Base-by-base conservation (phyloP, 2,888 invertebrate species). In the Coremacera marginata region DNA sequence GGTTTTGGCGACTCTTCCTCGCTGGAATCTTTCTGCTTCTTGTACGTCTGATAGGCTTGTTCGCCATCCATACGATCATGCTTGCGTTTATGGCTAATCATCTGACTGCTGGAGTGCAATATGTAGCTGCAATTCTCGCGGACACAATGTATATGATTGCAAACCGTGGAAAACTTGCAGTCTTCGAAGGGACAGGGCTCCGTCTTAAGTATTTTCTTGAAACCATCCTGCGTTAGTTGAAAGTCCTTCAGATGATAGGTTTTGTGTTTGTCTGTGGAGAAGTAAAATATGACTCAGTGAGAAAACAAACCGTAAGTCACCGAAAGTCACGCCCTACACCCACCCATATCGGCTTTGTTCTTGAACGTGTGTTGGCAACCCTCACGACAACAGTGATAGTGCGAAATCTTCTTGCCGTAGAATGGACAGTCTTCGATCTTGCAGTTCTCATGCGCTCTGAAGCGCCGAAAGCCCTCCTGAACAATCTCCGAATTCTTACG, bases 271-370 rank as follows among this genome's bases (percentile, higher is more conserved):
- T 99, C 98, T 98, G 91, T 19, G 31, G 0, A 62, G 57, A 19
- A 51, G 51, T 44, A 49, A 25, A 27, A 9, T 16, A 44, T 5
- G n/a, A 34, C 19, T 51, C n/a, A 68, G 27, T 1, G 37, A 51
- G 16, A 2, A 14, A 44, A 44, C 44, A 44, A 44, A n/a, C n/a
- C n/a, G 7, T 1, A 11, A 44, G 44, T n/a, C 44, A 44, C 11
- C 44, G 60, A 52, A 11, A 73, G 22, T 51, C 49, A 22, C 11
- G 5, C 11, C 25, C 57, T 4, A 11, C 9, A 88, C 94, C 92
- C 91, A 98, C 98, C 98, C 98, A 99, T 99, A 90, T 99, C 99
- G 84, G 98, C 98, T 89, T 99, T 99, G 89, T 99, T 98, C 91
- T 99, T 99, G 90, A 99, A 99, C 0, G 98, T 98, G 87, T 95